A percentile compares a stretch with the other conserved stretches of the same genome.
Evolutionary conservation across 2,888 invertebrate species (phyloP).

Genomic region (Ormyrus pomaceus): DNA sequence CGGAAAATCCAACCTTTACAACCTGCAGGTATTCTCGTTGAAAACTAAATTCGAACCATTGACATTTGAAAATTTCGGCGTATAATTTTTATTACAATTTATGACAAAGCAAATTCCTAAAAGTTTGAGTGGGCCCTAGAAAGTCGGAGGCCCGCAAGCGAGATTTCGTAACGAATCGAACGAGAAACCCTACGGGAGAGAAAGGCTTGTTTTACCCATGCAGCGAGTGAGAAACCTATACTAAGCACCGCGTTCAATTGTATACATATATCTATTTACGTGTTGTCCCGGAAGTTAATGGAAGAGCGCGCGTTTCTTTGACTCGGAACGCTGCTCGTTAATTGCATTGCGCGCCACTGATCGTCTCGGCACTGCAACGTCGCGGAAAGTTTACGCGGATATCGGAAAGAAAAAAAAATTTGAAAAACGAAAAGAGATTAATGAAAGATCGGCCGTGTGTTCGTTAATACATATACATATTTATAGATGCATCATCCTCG

Average conservation of each 20-base stretch:
- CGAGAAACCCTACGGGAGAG: constrained; percentile 25
- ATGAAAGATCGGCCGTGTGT: constrained; percentile 42
- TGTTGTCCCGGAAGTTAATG: constrained; percentile 11
- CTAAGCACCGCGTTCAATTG: constrained; percentile 17
- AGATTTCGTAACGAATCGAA: not conserved
- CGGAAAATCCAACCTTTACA: constrained; percentile 35
- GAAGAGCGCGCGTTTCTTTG: constrained; percentile 28
- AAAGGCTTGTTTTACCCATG: not conserved
- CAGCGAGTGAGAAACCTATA: constrained; percentile 19
- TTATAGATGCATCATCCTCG: constrained; percentile 42
- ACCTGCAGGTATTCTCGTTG: constrained; percentile 31
- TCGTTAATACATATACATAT: constrained; percentile 51
- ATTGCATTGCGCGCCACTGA: not conserved
- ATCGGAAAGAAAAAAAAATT: too few species aligned
- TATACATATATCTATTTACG: not conserved
- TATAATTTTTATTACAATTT: not conserved
- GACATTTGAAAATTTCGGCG: too few species aligned
- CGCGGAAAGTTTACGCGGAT: too few species aligned
- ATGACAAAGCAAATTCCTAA: not conserved
- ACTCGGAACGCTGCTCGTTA: not conserved
- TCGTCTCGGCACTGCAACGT: not conserved
- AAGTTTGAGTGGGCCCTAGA: not conserved
- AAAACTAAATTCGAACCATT: constrained; percentile 9
- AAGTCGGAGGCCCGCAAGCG: not conserved
- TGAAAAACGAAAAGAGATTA: not conserved